A percentile compares a stretch with the other conserved stretches of the same genome.
These are phyloP conservation scores for Hydractinia symbiolongicarpus DNA, from an alignment of 30 jellyfish, hydroid and myxozoan genomes.

Conservation along the genomic window DNA sequence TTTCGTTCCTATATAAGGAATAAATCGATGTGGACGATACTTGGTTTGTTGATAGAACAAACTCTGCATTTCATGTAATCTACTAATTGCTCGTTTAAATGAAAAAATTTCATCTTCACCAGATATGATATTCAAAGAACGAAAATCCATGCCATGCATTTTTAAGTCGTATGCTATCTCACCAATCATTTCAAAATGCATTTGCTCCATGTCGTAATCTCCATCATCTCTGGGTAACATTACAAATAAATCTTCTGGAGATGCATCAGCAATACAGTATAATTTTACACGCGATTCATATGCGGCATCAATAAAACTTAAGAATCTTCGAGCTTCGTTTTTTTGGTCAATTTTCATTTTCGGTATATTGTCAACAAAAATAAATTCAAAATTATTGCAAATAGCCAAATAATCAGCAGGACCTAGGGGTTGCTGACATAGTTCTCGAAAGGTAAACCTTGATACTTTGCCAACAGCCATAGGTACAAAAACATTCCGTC, in stretches of 20 bases:
- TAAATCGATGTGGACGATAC: slow-evolving; percentile 44
- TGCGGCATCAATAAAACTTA: slow-evolving; percentile 85
- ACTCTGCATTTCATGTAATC: slow-evolving; percentile 74
- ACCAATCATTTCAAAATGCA: slow-evolving; percentile 84
- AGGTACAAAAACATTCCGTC: slow-evolving; percentile 62
- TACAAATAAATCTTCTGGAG: slow-evolving; percentile 53
- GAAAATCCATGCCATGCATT: slow-evolving; percentile 38
- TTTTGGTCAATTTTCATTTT: slow-evolving; percentile 56
- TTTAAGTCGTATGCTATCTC: slow-evolving; percentile 86
- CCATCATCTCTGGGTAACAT: slow-evolving; percentile 53
- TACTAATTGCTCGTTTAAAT: slow-evolving; percentile 64
- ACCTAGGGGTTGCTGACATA: slow-evolving; percentile 64
- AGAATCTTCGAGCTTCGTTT: slow-evolving; percentile 70
- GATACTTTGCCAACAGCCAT: slow-evolving; percentile 59
- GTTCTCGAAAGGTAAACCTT: slow-evolving; percentile 53
- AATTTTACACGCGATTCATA: slow-evolving; percentile 61
- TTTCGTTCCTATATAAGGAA: slow-evolving; percentile 59
- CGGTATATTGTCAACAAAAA: slow-evolving; percentile 65
- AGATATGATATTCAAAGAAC: slow-evolving; percentile 48
- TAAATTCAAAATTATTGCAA: slow-evolving; percentile 46
- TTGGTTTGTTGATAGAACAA: slow-evolving; percentile 40
- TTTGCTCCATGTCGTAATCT: slow-evolving; percentile 48
- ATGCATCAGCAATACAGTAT: slow-evolving; percentile 63
- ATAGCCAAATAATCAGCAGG: slow-evolving; percentile 75
- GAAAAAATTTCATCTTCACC: slow-evolving; percentile 87